These are phyloP conservation scores for Scopus umbretta DNA, from an alignment of 2,113 vertebrate genomes.

Conservation along the genomic window DNA sequence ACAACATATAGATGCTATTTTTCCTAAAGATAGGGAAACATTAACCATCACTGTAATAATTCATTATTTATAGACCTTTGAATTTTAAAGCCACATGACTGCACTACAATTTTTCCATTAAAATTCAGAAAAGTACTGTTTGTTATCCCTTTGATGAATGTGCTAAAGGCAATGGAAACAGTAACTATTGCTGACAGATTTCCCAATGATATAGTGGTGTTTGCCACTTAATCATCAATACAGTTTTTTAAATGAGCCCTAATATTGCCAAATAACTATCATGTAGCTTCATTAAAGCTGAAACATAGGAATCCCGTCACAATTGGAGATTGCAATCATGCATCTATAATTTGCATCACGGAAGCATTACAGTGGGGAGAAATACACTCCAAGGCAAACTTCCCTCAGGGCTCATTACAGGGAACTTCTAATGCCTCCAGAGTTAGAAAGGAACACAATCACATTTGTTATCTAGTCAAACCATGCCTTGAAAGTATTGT, in stretches of 20 bases:
- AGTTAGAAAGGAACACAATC: not conserved
- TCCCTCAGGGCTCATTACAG: not conserved
- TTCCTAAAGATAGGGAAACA: slow-evolving; percentile 17
- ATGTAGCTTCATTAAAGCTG: slow-evolving; percentile 21
- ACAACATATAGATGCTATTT: slow-evolving; percentile 45
- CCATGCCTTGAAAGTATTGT: not conserved
- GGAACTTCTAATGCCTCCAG: not conserved
- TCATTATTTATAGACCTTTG: slow-evolving; percentile 55
- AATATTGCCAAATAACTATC: slow-evolving; percentile 11
- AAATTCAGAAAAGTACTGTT: slow-evolving; percentile 36
- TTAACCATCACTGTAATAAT: slow-evolving; percentile 33
- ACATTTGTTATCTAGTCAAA: not conserved
- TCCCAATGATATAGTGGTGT: not conserved
- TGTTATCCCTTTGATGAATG: slow-evolving; percentile 47
- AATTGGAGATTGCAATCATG: not conserved
- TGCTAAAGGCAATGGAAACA: slow-evolving; percentile 14
- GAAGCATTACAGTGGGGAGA: not conserved
- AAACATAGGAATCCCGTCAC: not conserved
- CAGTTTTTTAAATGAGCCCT: not conserved
- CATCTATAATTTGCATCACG: not conserved
- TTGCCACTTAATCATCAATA: slow-evolving; percentile 38
- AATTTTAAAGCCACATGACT: slow-evolving; percentile 38
- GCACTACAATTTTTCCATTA: slow-evolving; percentile 18
- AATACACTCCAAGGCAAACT: not conserved
- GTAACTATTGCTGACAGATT: slow-evolving; percentile 4